Evolutionary conservation across 2,888 invertebrate genomes (phyloP).

Genomic region (Drosophila basisetae): DNA sequence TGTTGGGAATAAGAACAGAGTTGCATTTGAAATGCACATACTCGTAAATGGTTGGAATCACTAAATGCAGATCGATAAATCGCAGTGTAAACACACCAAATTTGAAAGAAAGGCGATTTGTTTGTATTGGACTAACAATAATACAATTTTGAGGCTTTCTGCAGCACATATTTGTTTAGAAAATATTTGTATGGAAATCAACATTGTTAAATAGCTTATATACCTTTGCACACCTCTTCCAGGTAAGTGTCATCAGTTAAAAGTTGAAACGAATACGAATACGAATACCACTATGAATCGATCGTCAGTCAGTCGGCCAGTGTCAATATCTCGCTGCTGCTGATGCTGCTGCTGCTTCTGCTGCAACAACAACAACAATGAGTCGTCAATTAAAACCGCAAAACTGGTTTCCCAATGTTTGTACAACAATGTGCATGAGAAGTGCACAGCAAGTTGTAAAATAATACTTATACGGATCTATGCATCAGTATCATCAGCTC

Average conservation of each 20-base stretch:
- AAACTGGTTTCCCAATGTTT: slow-evolving; percentile 56
- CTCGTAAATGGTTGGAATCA: background rate
- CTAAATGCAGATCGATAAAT: slow-evolving; percentile 12
- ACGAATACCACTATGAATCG: slow-evolving; percentile 5
- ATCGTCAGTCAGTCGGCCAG: slow-evolving; percentile 22
- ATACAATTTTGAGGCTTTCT: background rate
- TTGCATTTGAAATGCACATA: slow-evolving; percentile 2
- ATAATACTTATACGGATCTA: slow-evolving; percentile 50
- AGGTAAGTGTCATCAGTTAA: slow-evolving; percentile 28
- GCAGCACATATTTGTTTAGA: background rate
- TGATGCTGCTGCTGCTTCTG: background rate
- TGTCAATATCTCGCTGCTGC: slow-evolving; percentile 37
- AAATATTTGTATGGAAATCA: background rate
- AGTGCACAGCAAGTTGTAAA: slow-evolving; percentile 51
- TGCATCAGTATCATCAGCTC: slow-evolving; percentile 27
- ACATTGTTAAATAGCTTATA: slow-evolving; percentile 5
- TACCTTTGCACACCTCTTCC: slow-evolving; percentile 16
- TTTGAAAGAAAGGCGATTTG: background rate
- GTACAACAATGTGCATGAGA: slow-evolving; percentile 9
- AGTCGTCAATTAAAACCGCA: slow-evolving; percentile 64
- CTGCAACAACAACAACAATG: slow-evolving; percentile 22
- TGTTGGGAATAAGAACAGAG: slow-evolving; percentile 3
- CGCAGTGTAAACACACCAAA: background rate
- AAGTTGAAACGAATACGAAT: slow-evolving; percentile 17
- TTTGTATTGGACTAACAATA: background rate